phyloP scores from a whole-genome alignment of 1,140 invertebrate genomes.

The Diorhabda carinulata region DNA sequence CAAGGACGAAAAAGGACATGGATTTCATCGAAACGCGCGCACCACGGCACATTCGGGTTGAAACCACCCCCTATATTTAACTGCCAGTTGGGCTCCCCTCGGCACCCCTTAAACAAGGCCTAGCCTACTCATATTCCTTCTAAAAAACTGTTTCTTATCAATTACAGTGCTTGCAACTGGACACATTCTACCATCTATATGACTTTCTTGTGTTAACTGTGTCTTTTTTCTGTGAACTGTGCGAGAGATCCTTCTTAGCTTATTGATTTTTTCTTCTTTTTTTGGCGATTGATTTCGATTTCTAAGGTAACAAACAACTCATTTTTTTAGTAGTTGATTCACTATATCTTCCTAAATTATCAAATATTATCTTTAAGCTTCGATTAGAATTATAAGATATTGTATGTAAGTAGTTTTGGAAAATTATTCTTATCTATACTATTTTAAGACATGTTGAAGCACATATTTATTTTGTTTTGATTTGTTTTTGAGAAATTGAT shows the following conservation, averaged over 20 bases:
- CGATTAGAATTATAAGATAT: no score
- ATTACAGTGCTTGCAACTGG: constrained; percentile 16
- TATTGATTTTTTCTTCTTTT: constrained; percentile 15
- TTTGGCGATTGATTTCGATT: constrained; percentile 21
- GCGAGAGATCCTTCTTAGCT: constrained; percentile 16
- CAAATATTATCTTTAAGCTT: not conserved
- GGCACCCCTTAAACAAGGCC: constrained; percentile 19
- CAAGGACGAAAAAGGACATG: constrained; percentile 1
- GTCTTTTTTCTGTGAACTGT: constrained; percentile 19
- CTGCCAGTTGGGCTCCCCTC: constrained; percentile 20
- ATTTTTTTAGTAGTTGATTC: not conserved
- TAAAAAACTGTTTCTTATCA: constrained; percentile 22
- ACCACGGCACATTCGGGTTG: constrained; percentile 17
- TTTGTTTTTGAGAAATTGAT: no score
- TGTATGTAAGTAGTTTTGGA: no score
- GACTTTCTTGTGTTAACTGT: constrained; percentile 8
- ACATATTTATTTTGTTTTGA: no score
- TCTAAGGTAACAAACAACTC: constrained; percentile 13
- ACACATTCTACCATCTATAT: constrained; percentile 10
- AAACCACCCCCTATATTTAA: constrained; percentile 19
- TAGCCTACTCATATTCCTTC: constrained; percentile 21
- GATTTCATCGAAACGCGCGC: constrained; percentile 10
- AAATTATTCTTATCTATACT: no score
- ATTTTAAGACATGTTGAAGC: no score
- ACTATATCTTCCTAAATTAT: not conserved